Conservation (phyloP, 92 coral and sea anemone species). For the Metridium senile region DNA sequence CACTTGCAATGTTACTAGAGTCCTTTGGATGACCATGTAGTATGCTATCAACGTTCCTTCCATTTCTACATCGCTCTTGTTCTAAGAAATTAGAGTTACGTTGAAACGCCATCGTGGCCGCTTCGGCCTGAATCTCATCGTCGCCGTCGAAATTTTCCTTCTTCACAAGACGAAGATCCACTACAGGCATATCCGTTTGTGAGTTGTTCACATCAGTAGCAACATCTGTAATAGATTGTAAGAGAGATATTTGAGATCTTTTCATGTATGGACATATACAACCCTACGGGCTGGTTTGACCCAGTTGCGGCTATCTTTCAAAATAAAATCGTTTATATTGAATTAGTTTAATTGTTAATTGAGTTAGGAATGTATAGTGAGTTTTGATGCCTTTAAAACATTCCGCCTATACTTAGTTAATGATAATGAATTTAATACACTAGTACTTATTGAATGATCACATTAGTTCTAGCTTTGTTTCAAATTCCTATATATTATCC, state of each 20-base stretch:
- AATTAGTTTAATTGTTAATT: slow-evolving; percentile 28
- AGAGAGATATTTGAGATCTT: not conserved
- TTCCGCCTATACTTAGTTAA: slow-evolving; percentile 2
- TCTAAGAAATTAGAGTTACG: not conserved
- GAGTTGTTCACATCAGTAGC: not conserved
- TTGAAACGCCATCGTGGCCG: not conserved
- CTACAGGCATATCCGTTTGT: slow-evolving; percentile 3
- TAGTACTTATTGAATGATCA: too few species aligned
- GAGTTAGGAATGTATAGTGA: not conserved
- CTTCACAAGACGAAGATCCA: slow-evolving; percentile 26
- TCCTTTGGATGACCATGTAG: not conserved
- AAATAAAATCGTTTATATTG: not conserved
- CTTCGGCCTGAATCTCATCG: slow-evolving; percentile 2
- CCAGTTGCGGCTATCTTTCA: slow-evolving; percentile 11
- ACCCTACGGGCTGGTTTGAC: slow-evolving; percentile 24
- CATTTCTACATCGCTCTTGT: not conserved
- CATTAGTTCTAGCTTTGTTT: too few species aligned
- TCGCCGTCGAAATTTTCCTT: slow-evolving; percentile 25
- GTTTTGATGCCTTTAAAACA: not conserved
- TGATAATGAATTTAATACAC: too few species aligned
- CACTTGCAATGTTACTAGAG: not conserved
- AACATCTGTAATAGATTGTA: slow-evolving; percentile 21
- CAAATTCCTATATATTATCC: too few species aligned
- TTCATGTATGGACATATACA: not conserved
- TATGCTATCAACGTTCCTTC: not conserved